phyloP scores from a whole-genome alignment of 2,113 vertebrate species.

The Crocuta crocuta region DNA sequence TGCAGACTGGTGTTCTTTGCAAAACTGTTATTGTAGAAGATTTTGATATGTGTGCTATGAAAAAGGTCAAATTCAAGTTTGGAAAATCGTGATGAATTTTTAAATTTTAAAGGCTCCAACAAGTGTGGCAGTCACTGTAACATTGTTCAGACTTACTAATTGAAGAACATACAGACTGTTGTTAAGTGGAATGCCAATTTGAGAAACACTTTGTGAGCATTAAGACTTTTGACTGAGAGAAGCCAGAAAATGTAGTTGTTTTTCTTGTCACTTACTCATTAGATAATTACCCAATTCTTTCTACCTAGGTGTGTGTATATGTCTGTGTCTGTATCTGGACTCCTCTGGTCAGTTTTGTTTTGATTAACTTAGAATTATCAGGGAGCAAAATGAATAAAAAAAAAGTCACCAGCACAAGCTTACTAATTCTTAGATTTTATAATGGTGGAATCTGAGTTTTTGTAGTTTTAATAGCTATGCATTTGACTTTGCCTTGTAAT shows the following conservation, averaged over 20 bases:
- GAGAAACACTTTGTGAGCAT: constrained; percentile 13
- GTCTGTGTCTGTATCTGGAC: neutral
- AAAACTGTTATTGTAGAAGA: neutral
- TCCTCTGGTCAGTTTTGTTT: neutral
- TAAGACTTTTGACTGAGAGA: neutral
- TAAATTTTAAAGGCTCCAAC: neutral
- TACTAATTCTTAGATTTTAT: constrained; percentile 18
- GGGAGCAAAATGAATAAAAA: neutral
- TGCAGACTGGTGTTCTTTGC: neutral
- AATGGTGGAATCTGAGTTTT: neutral
- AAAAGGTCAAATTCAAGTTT: neutral
- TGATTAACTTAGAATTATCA: neutral
- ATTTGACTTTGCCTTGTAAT: neutral
- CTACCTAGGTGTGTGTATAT: neutral
- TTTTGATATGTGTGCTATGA: neutral
- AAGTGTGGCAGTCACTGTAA: neutral
- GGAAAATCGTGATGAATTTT: neutral
- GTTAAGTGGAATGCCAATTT: neutral
- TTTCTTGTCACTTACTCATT: constrained; percentile 21
- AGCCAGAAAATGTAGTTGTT: neutral
- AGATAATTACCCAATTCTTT: constrained; percentile 18
- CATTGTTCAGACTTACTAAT: neutral
- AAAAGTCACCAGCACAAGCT: neutral
- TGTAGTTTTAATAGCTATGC: neutral
- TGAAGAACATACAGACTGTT: neutral